A percentile compares a stretch with the other conserved stretches of the same genome.
phyloP scores from a whole-genome alignment of 2,113 vertebrate genomes.

The Mixornis gularis region DNA sequence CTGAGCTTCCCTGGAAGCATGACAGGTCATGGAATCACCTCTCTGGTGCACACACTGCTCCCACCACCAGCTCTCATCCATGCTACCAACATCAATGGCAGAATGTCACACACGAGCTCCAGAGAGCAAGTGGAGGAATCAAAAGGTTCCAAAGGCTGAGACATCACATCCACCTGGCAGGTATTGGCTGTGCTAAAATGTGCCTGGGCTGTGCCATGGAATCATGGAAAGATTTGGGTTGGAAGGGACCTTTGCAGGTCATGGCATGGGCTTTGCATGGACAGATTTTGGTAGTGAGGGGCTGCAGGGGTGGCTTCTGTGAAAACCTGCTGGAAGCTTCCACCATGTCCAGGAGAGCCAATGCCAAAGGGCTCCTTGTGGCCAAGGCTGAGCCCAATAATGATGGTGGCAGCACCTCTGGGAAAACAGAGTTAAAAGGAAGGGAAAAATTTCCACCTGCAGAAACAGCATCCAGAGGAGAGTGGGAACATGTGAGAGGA shows the following conservation, averaged over 20 bases:
- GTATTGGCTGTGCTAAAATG: background rate
- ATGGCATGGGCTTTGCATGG: background rate
- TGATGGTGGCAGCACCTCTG: background rate
- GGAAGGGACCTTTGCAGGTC: background rate
- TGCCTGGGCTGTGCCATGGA: background rate
- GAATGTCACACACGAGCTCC: background rate
- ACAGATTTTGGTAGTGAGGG: background rate
- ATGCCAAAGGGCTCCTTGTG: background rate
- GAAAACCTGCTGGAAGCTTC: background rate
- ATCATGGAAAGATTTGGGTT: background rate
- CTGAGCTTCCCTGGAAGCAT: background rate
- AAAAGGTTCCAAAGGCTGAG: background rate
- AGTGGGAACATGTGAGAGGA: background rate
- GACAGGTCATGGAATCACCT: background rate
- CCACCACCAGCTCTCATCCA: background rate
- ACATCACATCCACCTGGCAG: background rate
- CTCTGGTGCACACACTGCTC: background rate
- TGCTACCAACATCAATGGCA: background rate
- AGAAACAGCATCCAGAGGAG: background rate
- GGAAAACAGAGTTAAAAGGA: background rate
- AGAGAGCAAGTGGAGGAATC: background rate
- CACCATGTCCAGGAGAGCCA: background rate
- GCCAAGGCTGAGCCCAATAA: background rate
- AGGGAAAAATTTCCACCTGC: background rate
- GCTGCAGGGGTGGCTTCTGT: background rate